Evolutionary conservation across 2,797 vertebrate species (phyloP), one percentile per base, ranked within the genome.

Genomic region (Hypotaenidia philippensis): DNA sequence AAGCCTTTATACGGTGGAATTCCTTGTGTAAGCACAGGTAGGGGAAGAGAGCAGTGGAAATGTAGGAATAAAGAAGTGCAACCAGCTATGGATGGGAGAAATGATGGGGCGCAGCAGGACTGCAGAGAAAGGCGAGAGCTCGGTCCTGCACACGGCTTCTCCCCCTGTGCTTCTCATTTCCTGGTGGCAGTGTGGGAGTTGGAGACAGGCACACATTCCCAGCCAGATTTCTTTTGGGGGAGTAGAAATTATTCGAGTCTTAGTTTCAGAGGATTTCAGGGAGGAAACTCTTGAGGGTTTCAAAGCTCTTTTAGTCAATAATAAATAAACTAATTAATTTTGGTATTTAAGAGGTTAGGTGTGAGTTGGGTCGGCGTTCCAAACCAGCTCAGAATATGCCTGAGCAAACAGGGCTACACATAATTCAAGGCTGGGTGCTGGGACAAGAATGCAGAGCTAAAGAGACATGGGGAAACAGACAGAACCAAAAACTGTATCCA

Each of bases 141-240:
- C 3, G 1, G 6, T 10, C 1, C 0, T 1, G 27, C 65, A 49
- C 26, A 0, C 36, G 19, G 29, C 53, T 75, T 44, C 63, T 52
- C 32, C 17, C 41, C 18, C 10, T 4, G 21, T 1, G 61, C 26
- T 59, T 61, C 0, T 0, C 23, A 0, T 31, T 52, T 86, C 31
- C 69, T 3, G 2, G 0, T n/a, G 57, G 10, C 77, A 69, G 22
- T 0, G 87, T 85, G 81, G 93, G 87, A 93, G 91, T 66, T 50
- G n/a, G 59, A 23, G 78, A 44, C 44, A 66, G 41, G 36, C 5
- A 7, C 11, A n/a, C n/a, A 13, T 74, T 89, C 89, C 49, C 64
- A 70, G 75, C 6, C 36, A 9, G 23, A 27, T 65, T 59, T 45
- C 34, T 50, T 27, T 23, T 3, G 47, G 15, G 72, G 91, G 68